Evolutionary conservation across 2,113 vertebrate species (phyloP).

Genomic region (Sula dactylatra): DNA sequence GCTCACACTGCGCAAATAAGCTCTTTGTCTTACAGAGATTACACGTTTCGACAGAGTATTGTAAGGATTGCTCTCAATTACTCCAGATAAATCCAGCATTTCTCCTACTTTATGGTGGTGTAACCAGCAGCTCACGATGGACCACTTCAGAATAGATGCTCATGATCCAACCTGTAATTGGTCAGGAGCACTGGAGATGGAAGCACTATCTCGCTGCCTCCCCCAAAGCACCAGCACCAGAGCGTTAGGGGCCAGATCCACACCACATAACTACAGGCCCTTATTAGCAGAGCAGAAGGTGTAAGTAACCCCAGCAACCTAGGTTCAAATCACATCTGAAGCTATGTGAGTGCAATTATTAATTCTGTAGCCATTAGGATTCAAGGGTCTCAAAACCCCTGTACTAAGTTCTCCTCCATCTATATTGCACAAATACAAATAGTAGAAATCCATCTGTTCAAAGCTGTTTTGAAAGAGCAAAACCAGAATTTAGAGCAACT

Average conservation of each 20-base stretch:
- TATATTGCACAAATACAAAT: neutral
- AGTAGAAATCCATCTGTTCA: neutral
- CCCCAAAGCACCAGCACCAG: neutral
- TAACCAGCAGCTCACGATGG: fast-evolving
- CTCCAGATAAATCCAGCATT: neutral
- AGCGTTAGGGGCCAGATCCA: neutral
- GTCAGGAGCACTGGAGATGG: neutral
- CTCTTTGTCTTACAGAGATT: too few relatives aligned
- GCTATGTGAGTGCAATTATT: neutral
- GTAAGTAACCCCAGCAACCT: neutral
- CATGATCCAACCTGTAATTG: neutral
- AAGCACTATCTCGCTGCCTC: neutral
- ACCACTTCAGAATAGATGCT: neutral
- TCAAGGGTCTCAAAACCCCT: neutral
- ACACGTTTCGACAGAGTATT: neutral
- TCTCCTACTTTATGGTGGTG: neutral
- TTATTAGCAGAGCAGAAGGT: neutral
- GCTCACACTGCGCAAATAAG: neutral
- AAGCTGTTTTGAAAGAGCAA: neutral
- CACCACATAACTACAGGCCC: neutral
- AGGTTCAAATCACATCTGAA: neutral
- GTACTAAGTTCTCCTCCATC: neutral
- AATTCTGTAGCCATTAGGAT: neutral
- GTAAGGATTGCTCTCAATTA: neutral
- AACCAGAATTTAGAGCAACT: neutral